Evolutionary conservation across 1,140 invertebrate genomes (phyloP).

Genomic region (Cydia strobilella): DNA sequence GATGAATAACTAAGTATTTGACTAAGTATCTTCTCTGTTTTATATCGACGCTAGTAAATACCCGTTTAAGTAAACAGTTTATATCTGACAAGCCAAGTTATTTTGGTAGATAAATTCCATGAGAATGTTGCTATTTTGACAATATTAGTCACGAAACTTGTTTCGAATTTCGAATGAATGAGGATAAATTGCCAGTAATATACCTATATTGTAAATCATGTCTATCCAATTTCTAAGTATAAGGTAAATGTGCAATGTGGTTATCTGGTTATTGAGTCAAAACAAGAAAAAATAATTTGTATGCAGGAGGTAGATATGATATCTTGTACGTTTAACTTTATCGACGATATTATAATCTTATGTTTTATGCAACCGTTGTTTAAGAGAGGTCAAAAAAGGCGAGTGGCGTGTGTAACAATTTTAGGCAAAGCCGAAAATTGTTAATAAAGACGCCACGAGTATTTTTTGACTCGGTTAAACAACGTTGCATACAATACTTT

Average conservation of each 20-base stretch:
- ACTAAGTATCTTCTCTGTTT: no score
- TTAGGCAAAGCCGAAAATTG: no score
- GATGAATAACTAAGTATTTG: no score
- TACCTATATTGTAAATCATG: neutral
- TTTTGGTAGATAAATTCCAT: neutral
- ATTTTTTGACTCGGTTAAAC: no score
- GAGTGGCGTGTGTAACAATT: no score
- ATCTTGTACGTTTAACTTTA: no score
- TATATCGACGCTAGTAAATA: no score
- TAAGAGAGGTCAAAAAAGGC: no score
- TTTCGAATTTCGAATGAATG: no score
- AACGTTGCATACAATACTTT: no score
- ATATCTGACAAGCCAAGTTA: neutral
- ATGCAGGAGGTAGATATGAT: neutral
- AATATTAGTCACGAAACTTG: neutral
- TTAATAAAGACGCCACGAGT: no score
- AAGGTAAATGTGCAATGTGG: neutral
- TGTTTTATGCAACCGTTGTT: no score
- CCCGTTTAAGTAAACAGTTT: neutral
- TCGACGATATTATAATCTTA: neutral
- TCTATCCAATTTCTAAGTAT: neutral
- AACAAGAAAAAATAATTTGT: neutral
- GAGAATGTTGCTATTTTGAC: neutral
- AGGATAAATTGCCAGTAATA: neutral
- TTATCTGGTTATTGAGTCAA: neutral